These are phyloP conservation scores for Aphaenogaster floridana DNA, from an alignment of 1,140 invertebrate genomes.

Conservation along the genomic window DNA sequence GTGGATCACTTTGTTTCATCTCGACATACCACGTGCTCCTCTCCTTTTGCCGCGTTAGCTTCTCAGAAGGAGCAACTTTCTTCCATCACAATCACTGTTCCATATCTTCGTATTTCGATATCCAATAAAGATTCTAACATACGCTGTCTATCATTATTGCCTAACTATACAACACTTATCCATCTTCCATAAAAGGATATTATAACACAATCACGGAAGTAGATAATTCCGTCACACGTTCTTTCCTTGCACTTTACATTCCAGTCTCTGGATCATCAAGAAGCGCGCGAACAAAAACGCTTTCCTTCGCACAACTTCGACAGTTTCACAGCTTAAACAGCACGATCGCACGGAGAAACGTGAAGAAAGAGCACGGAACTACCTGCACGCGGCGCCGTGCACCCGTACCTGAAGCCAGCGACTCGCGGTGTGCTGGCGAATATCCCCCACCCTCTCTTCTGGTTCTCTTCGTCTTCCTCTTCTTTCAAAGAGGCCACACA, in stretches of 20 bases:
- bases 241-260: not conserved
- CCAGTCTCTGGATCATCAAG: not conserved
- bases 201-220: slow-evolving; percentile 1
- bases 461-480: slow-evolving; percentile 73
- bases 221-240: not conserved
- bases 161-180: not conserved
- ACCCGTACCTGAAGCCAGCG: slow-evolving; percentile 83
- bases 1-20: slow-evolving; percentile 59
- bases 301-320: slow-evolving; percentile 21
- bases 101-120: not conserved
- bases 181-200: not conserved
- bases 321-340: slow-evolving; percentile 18
- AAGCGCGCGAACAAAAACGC: not conserved
- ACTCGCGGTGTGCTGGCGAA: slow-evolving; percentile 81
- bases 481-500: slow-evolving; percentile 62
- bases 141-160: not conserved
- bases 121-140: slow-evolving; percentile 3
- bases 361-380: slow-evolving; percentile 72
- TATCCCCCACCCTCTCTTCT: slow-evolving; percentile 79
- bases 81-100: not conserved
- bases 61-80: slow-evolving; percentile 7
- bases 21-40: slow-evolving; percentile 66
- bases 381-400: slow-evolving; percentile 81
- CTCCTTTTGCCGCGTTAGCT: slow-evolving; percentile 19
- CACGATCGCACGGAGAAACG: slow-evolving; percentile 51